Evolutionary conservation across 2,888 invertebrate genomes (phyloP).

Genomic region (Rhagonycha lutea): DNA sequence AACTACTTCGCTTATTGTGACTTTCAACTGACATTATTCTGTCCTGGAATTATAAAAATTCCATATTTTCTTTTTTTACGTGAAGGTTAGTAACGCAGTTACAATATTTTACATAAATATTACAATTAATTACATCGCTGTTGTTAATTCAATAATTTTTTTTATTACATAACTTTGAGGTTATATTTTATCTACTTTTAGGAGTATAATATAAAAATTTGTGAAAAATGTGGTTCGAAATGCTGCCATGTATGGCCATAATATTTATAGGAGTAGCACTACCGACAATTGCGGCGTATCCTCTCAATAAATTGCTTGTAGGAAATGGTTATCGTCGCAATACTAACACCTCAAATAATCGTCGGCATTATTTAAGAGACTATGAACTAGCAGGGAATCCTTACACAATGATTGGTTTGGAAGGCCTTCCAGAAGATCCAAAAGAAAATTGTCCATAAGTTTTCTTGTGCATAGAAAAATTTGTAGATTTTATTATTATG

Average conservation of each 20-base stretch:
- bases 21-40: too few species aligned
- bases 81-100: background rate
- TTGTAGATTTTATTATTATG: background rate
- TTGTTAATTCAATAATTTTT: background rate
- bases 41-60: background rate
- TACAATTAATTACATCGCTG: background rate
- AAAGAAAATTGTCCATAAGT: background rate
- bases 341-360: constrained; percentile 58
- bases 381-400: constrained; percentile 63
- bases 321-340: constrained; percentile 65
- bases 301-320: constrained; percentile 62
- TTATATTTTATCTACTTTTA: background rate
- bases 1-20: background rate
- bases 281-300: constrained; percentile 61
- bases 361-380: constrained; percentile 65
- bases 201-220: background rate
- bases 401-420: constrained; percentile 58
- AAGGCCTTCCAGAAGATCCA: constrained; percentile 60
- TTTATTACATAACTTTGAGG: background rate
- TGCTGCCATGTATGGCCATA: constrained; percentile 66
- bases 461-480: background rate
- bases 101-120: background rate
- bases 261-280: constrained; percentile 63
- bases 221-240: constrained; percentile 72
- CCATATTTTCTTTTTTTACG: background rate